Evolutionary conservation across 2,113 vertebrate genomes (phyloP).

Genomic region (Pelmatolapia mariae): DNA sequence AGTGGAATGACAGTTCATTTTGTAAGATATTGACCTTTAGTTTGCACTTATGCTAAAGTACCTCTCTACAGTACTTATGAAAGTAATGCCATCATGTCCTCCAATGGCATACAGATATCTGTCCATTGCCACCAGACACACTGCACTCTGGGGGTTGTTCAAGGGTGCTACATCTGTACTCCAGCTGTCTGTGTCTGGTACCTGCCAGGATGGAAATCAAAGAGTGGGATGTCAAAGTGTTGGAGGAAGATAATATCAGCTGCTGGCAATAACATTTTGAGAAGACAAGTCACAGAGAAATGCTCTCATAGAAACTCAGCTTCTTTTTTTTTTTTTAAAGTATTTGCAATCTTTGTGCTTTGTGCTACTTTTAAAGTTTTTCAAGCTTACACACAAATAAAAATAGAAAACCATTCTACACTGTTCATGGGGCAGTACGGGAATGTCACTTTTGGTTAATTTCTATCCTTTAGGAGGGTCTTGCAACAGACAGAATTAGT

Average conservation of each 20-base stretch:
- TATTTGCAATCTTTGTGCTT: not conserved
- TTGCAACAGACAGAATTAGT: not conserved
- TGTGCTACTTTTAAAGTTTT: not conserved
- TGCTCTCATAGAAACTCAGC: not conserved
- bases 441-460: not conserved
- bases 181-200: constrained; percentile 64
- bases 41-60: not conserved
- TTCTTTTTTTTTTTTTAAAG: not conserved
- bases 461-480: not conserved
- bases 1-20: not conserved
- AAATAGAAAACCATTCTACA: not conserved
- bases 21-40: not conserved
- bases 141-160: constrained; percentile 51
- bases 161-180: constrained; percentile 64
- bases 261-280: not conserved
- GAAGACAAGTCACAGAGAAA: not conserved
- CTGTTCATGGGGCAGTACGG: not conserved
- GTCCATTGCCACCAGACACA: constrained; percentile 58
- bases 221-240: not conserved
- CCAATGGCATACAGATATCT: constrained; percentile 58
- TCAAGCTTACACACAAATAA: not conserved
- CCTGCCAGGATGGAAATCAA: constrained; percentile 21
- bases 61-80: constrained; percentile 63
- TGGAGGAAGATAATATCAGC: not conserved
- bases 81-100: constrained; percentile 54